Evolutionary conservation across 2,113 vertebrate genomes (phyloP), one percentile per base, ranked within the genome.

Genomic region (Hemibagrus wyckioides): DNA sequence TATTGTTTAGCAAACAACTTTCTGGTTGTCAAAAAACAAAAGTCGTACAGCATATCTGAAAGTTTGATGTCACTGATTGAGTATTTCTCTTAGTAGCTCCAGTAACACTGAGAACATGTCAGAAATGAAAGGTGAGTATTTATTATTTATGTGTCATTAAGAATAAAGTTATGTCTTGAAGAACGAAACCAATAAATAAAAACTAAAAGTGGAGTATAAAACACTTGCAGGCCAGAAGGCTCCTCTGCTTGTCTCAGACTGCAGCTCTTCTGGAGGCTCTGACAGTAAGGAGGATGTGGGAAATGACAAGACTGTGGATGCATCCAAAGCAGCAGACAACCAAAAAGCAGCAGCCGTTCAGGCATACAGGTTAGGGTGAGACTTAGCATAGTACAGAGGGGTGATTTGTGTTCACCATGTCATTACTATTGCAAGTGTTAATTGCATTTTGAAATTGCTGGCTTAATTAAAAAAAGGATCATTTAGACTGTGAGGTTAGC

Each of bases 211-310:
- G 36, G 30, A 36, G 17, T 69, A 21, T 39, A 19, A 30, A 79
- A 92, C 90, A 44, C 95, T 94, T 14, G 94, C 95, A 59, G 85
- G 92, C 0, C 93, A 91, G 83, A 96, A 96, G 81, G 94, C 94
- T 0, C 95, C 97, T 0, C 90, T 95, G 36, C 92, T 93, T 84
- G 95, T 94, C 65, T 94, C 96, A 0, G 97, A 97, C 94, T 96
- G 96, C 93, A 96, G 96, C 93, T 97, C 96, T 88, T 96, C 96
- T 0, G 96, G 95, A 0, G 96, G 96, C 67, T 97, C 96, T 0
- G 94, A 96, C 91, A 95, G 96, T 0, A 94, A 96, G 14, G 96
- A 97, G 0, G 94, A 96, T 0, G 91, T 95, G 54, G 95, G 95
- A 36, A 92, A 88, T 0, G 90, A 88, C 0, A 91, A 89, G 88